A percentile compares a stretch with the other conserved stretches of the same genome.
Conservation (phyloP, 2,888 invertebrate genomes). For the Callimorpha dominula region DNA sequence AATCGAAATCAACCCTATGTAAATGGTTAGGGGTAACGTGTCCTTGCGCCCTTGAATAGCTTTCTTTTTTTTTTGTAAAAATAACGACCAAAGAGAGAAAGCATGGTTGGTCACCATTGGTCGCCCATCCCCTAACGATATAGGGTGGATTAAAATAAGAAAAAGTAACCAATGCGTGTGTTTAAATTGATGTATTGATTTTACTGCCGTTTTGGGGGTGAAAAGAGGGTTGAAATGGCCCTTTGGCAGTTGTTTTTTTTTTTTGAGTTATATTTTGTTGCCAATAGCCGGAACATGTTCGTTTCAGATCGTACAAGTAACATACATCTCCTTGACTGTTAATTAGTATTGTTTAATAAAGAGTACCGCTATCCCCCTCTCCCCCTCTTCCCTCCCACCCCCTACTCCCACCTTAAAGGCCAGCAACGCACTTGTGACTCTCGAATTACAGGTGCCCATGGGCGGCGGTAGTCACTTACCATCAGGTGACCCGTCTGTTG, state of each 20-base stretch:
- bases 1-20: constrained; percentile 15
- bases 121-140: constrained; percentile 19
- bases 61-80: constrained; percentile 45
- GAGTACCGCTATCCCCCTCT: no score
- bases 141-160: constrained; percentile 5
- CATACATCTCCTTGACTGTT: no score
- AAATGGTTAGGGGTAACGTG: constrained; percentile 3
- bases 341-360: no score
- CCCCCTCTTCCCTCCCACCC: no score
- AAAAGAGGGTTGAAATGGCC: neutral
- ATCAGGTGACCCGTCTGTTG: no score
- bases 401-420: no score
- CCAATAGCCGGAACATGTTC: no score
- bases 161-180: constrained; percentile 17
- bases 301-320: no score
- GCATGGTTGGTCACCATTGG: constrained; percentile 35
- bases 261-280: neutral
- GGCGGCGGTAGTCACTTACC: no score
- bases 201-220: constrained; percentile 11
- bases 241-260: neutral
- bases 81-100: constrained; percentile 51
- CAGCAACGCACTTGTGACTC: no score
- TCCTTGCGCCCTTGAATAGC: constrained; percentile 27
- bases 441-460: no score
- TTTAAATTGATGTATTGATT: constrained; percentile 17